These are phyloP conservation scores for Oncorhynchus keta DNA, from an alignment of 2,113 vertebrate genomes.

Conservation along the genomic window DNA sequence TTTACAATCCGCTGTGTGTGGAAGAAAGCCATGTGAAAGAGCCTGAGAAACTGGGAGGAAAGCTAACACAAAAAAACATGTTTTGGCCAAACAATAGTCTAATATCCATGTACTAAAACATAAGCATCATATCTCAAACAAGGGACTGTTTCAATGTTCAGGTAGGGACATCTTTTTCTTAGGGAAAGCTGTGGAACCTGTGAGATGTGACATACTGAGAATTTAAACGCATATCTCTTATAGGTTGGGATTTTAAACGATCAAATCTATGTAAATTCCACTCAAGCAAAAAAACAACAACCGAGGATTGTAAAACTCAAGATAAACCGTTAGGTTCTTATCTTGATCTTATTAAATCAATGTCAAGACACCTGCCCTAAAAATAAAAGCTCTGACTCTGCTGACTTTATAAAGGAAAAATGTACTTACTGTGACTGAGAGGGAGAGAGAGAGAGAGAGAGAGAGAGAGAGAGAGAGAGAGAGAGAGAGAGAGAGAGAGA, in stretches of 20 bases:
- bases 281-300: neutral
- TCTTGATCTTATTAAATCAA: too few relatives aligned
- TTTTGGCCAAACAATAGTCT: neutral
- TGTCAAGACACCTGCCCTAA: too few relatives aligned
- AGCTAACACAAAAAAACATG: neutral
- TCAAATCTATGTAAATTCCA: neutral
- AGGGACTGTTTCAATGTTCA: too few relatives aligned
- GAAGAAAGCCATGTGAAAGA: constrained; percentile 21
- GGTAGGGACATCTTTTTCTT: neutral
- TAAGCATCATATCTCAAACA: neutral
- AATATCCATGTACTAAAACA: neutral
- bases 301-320: too few relatives aligned
- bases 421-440: too few relatives aligned
- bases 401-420: too few relatives aligned
- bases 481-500: too few relatives aligned
- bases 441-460: too few relatives aligned
- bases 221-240: neutral
- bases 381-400: too few relatives aligned
- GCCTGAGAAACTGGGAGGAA: constrained; percentile 4
- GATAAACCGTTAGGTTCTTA: too few relatives aligned
- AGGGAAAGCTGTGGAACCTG: neutral
- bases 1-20: constrained; percentile 24
- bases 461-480: too few relatives aligned
- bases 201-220: neutral
- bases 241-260: neutral